A percentile compares a stretch with the other conserved stretches of the same genome.
These are phyloP conservation scores for Onychomys leucogaster DNA, from an alignment of 2,797 vertebrate genomes.

Conservation along the genomic window DNA sequence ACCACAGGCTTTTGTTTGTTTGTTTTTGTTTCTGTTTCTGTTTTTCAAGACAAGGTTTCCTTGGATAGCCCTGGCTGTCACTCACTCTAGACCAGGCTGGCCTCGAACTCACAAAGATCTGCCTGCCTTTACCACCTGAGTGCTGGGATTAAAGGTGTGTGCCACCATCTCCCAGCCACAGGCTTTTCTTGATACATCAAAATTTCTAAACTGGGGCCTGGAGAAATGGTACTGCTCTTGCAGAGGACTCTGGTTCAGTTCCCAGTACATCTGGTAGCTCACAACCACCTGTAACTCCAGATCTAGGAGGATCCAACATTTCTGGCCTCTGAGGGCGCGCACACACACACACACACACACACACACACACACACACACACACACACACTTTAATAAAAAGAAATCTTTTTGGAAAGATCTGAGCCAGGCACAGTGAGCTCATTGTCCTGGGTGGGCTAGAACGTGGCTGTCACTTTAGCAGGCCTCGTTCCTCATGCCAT, in stretches of 20 bases:
- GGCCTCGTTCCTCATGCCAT: accelerated
- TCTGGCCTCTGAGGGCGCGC: neutral
- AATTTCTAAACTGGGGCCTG: neutral
- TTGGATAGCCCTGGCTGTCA: neutral
- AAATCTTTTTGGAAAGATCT: neutral
- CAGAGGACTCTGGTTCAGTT: neutral
- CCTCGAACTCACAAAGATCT: neutral
- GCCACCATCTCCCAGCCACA: neutral
- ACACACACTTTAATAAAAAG: neutral
- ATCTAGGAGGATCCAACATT: neutral
- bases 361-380: neutral
- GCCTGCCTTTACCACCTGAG: neutral
- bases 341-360: neutral
- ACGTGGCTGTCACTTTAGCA: neutral
- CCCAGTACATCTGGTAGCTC: neutral
- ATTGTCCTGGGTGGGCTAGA: neutral
- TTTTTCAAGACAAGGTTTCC: neutral
- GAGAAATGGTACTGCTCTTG: neutral
- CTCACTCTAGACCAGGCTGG: neutral
- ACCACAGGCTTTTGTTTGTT: neutral
- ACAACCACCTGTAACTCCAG: neutral
- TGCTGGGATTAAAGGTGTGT: neutral
- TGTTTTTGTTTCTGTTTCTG: neutral
- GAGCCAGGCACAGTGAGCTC: neutral
- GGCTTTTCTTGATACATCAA: neutral